Base-by-base conservation (phyloP, 2,888 invertebrate species). In the Neoaliturus tenellus region DNA sequence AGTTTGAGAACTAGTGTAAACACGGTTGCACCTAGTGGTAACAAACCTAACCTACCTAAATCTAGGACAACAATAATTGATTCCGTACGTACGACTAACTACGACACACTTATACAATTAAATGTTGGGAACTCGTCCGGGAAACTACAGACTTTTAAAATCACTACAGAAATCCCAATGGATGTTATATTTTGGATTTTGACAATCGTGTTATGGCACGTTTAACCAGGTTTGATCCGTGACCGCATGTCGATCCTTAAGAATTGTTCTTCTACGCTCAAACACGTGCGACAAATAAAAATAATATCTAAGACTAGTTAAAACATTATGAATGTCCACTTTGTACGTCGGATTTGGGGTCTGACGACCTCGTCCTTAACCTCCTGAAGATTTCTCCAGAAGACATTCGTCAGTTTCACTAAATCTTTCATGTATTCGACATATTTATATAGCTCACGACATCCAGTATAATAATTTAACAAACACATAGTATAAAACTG, bases 401-500 rank as follows among this genome's bases (percentile, higher is more conserved):
- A 83, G 83, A 81, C 31, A 78, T 81, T 73, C 39, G 80, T 62
- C 73, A 35, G 44, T 83, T 75, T 83, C 80, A 82, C 75, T 82
- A 55, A 58, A 71, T 83, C 73, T 80, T 75, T 84, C 80, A 71
- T 69, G 55, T 82, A 62, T 62, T 55, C 55, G 28, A 62, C 78
- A 67, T 69, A 84, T 55, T 62, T 84, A 67, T 55, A 78, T 51
- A 69, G 71, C 69, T 58, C 41, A 83, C 81, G 39, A 82, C 82
- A 73, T 75, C 62, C 81, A 82, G 23, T 82, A 78, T 82, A 44
- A 67, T 75, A 78, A 62, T 55, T 73, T 82, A 69, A 82, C 69
- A 83, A 83, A 85, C 82, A 82, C 73, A 85, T 71, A 85, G 82
- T 85, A 85, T 75, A 84, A 84, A 84, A 84, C 83, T 84, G 84